A percentile compares a stretch with the other conserved stretches of the same genome.
Evolutionary conservation across 2,888 invertebrate genomes (phyloP).

Genomic region (Drepanosiphum platanoidis): DNA sequence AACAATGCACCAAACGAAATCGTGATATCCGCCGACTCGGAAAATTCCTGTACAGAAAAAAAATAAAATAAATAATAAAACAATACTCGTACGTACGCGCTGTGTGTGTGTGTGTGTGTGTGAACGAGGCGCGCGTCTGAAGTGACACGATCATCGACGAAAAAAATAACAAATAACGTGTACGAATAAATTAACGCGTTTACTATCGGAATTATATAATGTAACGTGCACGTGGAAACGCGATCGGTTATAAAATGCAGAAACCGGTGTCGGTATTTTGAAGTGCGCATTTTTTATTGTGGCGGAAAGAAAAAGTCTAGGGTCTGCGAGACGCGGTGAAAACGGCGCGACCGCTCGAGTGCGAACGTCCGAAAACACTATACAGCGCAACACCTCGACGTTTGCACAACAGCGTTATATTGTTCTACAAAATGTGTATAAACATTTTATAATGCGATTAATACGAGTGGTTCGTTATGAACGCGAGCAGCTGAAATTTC

Average conservation of each 20-base stretch:
- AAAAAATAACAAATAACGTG: neutral
- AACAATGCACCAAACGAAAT: neutral
- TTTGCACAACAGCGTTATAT: no score
- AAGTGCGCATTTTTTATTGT: neutral
- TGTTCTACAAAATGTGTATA: no score
- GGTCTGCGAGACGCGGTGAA: neutral
- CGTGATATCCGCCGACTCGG: neutral
- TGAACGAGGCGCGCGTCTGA: neutral
- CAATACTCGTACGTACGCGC: neutral
- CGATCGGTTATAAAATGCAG: neutral
- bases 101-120: neutral
- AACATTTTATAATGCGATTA: no score
- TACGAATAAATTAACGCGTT: neutral
- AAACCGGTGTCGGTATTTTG: neutral
- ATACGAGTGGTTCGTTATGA: neutral
- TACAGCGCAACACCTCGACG: neutral
- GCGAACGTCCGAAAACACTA: no score
- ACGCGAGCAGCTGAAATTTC: neutral
- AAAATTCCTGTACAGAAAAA: neutral
- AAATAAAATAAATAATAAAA: neutral
- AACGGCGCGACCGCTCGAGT: no score
- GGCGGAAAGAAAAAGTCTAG: neutral
- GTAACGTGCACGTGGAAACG: neutral
- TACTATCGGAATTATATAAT: neutral
- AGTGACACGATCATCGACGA: conserved; percentile 9